Conservation (phyloP, 2,113 vertebrate species). For the Hucho hucho region DNA sequence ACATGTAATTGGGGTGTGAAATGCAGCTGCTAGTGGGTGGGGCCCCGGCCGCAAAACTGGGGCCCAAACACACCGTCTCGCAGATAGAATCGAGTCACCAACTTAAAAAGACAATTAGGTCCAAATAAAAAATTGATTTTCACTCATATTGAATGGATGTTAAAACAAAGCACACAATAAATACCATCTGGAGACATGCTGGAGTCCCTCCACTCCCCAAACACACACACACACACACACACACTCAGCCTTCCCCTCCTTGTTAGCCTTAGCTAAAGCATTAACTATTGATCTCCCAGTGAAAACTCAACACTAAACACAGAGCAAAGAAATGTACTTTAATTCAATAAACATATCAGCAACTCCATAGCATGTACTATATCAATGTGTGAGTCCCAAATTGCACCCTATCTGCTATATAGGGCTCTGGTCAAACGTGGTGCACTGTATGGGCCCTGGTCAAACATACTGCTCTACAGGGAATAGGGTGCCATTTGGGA, state of each 20-base stretch:
- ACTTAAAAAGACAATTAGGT: conserved; percentile 64
- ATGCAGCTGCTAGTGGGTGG: conserved; percentile 49
- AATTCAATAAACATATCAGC: conserved; percentile 65
- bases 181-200: conserved; percentile 62
- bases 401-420: too few relatives aligned
- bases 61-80: conserved; percentile 19
- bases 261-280: conserved; percentile 59
- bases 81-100: conserved; percentile 61
- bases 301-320: conserved; percentile 55
- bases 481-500: too few relatives aligned
- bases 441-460: too few relatives aligned
- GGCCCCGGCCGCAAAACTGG: conserved; percentile 19
- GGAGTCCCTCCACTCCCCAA: conserved; percentile 27
- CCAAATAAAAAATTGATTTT: conserved; percentile 74
- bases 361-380: not conserved
- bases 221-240: not conserved
- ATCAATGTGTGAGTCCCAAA: too few relatives aligned
- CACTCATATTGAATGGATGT: conserved; percentile 72
- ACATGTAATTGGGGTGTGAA: conserved; percentile 69
- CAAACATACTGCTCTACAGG: too few relatives aligned
- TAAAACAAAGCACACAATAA: conserved; percentile 73
- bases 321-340: conserved; percentile 46
- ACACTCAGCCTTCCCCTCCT: conserved; percentile 26
- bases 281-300: conserved; percentile 58
- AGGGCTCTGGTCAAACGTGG: too few relatives aligned